Conservation (phyloP, 2,797 vertebrate genomes). For the Taenioides sp. region DNA sequence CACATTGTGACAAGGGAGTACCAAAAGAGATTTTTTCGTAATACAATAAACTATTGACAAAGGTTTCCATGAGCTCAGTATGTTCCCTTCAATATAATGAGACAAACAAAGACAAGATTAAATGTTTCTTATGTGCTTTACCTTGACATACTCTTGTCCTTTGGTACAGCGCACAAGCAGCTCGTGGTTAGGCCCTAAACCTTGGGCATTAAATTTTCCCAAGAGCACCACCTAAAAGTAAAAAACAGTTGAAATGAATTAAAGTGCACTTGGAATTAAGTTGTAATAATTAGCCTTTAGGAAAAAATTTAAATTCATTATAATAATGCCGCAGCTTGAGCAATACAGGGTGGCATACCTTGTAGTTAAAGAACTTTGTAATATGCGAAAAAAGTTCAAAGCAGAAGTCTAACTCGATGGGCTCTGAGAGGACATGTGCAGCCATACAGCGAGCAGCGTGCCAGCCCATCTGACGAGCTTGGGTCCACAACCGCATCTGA, state of each 20-base stretch:
- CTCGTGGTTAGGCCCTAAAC: slow-evolving; percentile 85
- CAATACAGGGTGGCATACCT: slow-evolving; percentile 72
- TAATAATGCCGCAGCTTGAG: background rate
- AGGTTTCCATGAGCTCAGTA: background rate
- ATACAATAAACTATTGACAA: too few species aligned
- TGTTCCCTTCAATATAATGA: too few species aligned
- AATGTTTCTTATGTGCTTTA: slow-evolving; percentile 30
- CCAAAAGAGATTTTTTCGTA: too few species aligned
- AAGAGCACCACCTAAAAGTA: slow-evolving; percentile 86
- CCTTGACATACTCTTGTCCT: slow-evolving; percentile 90
- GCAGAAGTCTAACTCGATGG: slow-evolving; percentile 91
- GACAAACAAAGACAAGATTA: background rate
- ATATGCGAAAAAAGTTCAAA: slow-evolving; percentile 97
- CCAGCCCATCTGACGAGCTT: slow-evolving; percentile 97
- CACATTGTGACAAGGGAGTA: too few species aligned
- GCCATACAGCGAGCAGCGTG: slow-evolving; percentile 89
- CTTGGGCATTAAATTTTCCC: slow-evolving; percentile 93
- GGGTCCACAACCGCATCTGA: slow-evolving; percentile 97
- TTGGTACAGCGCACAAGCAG: slow-evolving; percentile 90
- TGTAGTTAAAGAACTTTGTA: slow-evolving; percentile 96
- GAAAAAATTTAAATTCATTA: slow-evolving; percentile 9
- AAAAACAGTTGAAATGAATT: background rate
- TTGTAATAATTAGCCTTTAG: slow-evolving; percentile 28
- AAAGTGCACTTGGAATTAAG: slow-evolving; percentile 14
- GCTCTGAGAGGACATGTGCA: slow-evolving; percentile 75